Base-by-base conservation (phyloP, 2,113 vertebrate genomes). In the Plecotus auritus region DNA sequence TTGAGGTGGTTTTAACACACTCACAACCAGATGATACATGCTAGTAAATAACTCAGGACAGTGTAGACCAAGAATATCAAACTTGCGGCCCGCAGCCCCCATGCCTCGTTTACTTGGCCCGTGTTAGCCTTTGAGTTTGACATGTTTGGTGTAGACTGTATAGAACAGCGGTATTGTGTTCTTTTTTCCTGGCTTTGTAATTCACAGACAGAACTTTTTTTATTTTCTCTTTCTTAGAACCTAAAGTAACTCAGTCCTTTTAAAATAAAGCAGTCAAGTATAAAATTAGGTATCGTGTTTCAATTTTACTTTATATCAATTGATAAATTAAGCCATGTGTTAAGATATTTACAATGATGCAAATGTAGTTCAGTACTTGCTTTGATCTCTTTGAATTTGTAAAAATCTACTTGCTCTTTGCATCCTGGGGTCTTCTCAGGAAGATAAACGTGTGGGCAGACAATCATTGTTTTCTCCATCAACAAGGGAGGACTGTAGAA, bases 131-230 rank as follows among this genome's bases (percentile, higher is more conserved):
- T 61, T 61, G 59, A 28, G 59, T 61, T 61, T 26, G 59, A 61
- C 59, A 61, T 61, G 59, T 4, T 61, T 61, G 26, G 59, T 26
- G 23, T 26, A 85, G 28, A 35, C 69, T 45, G 84, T 80, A 37
- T 37, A 90, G 82, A 95, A 73, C 94, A 94, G 54, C 85, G 64
- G 40, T 51, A 30, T 26, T 76, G 66, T 80, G 72, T 81, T 92
- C 91, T 83, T 20, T 40, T 92, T 95, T 93, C 49, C 92, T 90
- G 61, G 86, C 88, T 97, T 95, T 86, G 23, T 96, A 93, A 93
- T 80, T 80, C 77, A 96, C 64, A 35, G 61, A 56, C 28, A 22
- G 47, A 88, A 81, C 74, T 85, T 92, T 96, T 90, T 80, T 96
- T 92, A n/a, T 90, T 94, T 92, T 28, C 42, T 95, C n/a, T 91